Evolutionary conservation across 2,113 vertebrate genomes (phyloP).

Genomic region (Acanthochromis polyacanthus): DNA sequence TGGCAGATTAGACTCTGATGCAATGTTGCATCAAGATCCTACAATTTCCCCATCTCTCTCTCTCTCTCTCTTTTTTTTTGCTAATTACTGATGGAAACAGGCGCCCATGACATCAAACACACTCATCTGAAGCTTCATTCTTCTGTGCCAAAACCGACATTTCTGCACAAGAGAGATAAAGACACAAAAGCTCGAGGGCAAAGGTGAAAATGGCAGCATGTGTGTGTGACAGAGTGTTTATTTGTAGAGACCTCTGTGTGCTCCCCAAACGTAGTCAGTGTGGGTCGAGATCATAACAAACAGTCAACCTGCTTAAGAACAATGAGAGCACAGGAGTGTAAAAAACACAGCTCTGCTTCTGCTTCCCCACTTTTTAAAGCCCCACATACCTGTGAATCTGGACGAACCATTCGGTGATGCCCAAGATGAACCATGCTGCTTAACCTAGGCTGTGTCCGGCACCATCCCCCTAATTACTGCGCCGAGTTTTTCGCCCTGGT

Average conservation of each 20-base stretch:
- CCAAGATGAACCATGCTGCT: conserved; percentile 29
- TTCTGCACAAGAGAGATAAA: conserved; percentile 63
- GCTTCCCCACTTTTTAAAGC: conserved; percentile 7
- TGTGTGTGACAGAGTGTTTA: conserved; percentile 57
- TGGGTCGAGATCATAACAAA: conserved; percentile 61
- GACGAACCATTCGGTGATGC: conserved; percentile 19
- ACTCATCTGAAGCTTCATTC: conserved; percentile 30
- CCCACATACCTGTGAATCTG: conserved; percentile 48
- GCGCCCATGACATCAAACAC: conserved; percentile 1
- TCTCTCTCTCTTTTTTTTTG: no score
- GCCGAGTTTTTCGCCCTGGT: conserved; percentile 49
- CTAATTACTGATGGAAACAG: conserved; percentile 29
- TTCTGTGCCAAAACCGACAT: conserved; percentile 27
- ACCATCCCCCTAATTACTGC: conserved; percentile 74
- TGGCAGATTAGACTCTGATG: conserved; percentile 34
- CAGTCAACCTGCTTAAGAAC: conserved; percentile 58
- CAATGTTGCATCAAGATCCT: conserved; percentile 25
- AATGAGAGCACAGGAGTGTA: conserved; percentile 34
- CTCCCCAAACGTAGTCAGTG: conserved; percentile 62
- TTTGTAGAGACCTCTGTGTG: conserved; percentile 66
- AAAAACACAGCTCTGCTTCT: conserved; percentile 2
- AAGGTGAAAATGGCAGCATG: conserved; percentile 60
- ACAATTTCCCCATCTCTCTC: not conserved
- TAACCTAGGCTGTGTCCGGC: conserved; percentile 49
- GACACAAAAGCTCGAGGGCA: conserved; percentile 39